These are phyloP conservation scores for Synergus japonicus DNA, from an alignment of 2,888 invertebrate species.

Conservation along the genomic window DNA sequence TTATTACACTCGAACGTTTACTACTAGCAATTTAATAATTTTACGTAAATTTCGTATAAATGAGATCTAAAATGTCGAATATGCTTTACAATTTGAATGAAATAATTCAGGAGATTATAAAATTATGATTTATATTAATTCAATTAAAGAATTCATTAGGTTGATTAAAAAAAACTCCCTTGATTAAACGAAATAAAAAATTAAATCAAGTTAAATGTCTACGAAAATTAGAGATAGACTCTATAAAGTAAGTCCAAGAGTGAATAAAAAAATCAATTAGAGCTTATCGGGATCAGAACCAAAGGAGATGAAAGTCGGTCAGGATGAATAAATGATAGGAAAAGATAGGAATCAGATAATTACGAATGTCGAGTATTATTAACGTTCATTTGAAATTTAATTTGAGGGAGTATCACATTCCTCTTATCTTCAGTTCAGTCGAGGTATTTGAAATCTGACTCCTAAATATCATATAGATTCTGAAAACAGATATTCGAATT, in stretches of 20 bases:
- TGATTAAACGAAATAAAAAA: too few species aligned
- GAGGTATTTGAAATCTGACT: constrained; percentile 6
- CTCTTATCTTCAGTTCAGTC: constrained; percentile 1
- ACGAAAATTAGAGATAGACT: neutral
- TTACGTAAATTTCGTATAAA: too few species aligned
- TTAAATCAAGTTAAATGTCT: neutral
- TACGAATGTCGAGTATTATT: constrained; percentile 17
- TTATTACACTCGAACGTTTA: too few species aligned
- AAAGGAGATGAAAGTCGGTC: constrained; percentile 53
- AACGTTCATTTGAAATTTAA: constrained; percentile 23
- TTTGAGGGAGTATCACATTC: constrained; percentile 4
- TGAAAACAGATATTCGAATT: constrained; percentile 10
- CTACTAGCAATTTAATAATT: too few species aligned
- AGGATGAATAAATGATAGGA: constrained; percentile 58
- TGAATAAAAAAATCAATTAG: constrained; percentile 9
- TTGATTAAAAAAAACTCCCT: too few species aligned
- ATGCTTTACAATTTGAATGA: too few species aligned
- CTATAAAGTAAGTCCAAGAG: constrained; percentile 1
- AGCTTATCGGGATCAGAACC: neutral
- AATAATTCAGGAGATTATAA: too few species aligned
- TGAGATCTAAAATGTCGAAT: too few species aligned
- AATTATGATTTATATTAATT: too few species aligned
- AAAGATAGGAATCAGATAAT: constrained; percentile 45
- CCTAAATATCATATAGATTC: constrained; percentile 6
- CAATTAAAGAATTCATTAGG: too few species aligned